Percentiles rank a stretch among this genome's conserved stretches.
Evolutionary conservation across 2,797 vertebrate genomes (phyloP).

Genomic region (Thalassophryne amazonica): DNA sequence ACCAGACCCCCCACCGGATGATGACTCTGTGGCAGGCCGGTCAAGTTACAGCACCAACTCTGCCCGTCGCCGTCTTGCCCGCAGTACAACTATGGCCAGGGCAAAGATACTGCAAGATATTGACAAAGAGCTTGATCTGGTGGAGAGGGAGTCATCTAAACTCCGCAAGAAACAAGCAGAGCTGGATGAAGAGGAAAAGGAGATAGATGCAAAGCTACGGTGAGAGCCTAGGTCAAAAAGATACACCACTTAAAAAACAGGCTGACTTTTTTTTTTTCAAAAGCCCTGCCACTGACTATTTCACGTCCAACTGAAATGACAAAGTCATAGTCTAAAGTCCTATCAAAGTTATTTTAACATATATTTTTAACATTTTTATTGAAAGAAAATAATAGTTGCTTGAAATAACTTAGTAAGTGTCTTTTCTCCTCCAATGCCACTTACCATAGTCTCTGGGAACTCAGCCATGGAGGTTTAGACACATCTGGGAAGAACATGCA

Average conservation of each 20-base stretch:
- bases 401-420: too few species aligned
- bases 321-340: too few species aligned
- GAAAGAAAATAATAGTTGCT: too few species aligned
- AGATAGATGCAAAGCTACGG: conserved; percentile 95
- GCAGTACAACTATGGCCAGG: conserved; percentile 95
- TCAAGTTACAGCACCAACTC: conserved; percentile 87
- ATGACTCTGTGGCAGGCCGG: conserved; percentile 80
- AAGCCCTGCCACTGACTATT: too few species aligned
- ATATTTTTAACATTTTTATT: too few species aligned
- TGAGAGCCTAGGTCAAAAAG: conserved; percentile 36
- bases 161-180: conserved; percentile 98
- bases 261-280: background rate
- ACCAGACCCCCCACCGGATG: conserved; percentile 95
- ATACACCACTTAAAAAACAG: background rate
- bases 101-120: conserved; percentile 99
- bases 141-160: conserved; percentile 97
- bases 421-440: too few species aligned
- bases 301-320: too few species aligned
- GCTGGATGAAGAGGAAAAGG: conserved; percentile 98
- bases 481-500: too few species aligned
- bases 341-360: too few species aligned
- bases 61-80: conserved; percentile 91
- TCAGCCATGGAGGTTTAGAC: too few species aligned
- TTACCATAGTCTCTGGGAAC: too few species aligned
- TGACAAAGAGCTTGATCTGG: conserved; percentile 96